These are phyloP conservation scores for Anguilla marmorata DNA, from an alignment of 2,797 vertebrate genomes.

Conservation along the genomic window DNA sequence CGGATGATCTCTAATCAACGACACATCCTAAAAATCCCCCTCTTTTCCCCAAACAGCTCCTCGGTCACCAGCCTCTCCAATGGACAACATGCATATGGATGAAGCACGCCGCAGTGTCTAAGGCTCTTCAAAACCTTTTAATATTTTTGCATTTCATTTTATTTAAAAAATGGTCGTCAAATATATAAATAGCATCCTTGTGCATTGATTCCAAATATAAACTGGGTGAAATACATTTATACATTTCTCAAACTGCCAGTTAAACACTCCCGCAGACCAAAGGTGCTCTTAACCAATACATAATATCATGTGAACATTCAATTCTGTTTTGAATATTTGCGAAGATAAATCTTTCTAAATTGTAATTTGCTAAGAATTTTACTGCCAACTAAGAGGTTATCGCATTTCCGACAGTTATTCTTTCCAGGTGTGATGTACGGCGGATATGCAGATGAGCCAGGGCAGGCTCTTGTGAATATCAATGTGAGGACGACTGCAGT, in stretches of 20 bases:
- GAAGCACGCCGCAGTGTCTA: conserved; percentile 22
- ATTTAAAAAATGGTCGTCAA: conserved; percentile 30
- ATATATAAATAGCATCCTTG: conserved; percentile 14
- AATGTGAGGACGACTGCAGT: not conserved
- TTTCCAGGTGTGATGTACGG: not conserved
- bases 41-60: conserved; percentile 58
- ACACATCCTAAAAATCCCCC: conserved; percentile 62
- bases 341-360: not conserved
- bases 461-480: not conserved
- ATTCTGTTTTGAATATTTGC: not conserved
- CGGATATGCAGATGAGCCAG: not conserved
- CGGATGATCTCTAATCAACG: conserved; percentile 70
- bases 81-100: not conserved
- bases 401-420: not conserved
- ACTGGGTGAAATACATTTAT: not conserved
- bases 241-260: not conserved
- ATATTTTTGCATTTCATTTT: not conserved
- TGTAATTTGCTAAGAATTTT: not conserved
- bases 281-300: not conserved
- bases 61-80: conserved; percentile 44
- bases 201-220: not conserved
- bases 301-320: not conserved
- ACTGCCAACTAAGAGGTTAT: not conserved
- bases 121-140: conserved; percentile 13
- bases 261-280: not conserved